Evolutionary conservation across 2,888 invertebrate genomes (phyloP).

Genomic region (Anodontia alba): DNA sequence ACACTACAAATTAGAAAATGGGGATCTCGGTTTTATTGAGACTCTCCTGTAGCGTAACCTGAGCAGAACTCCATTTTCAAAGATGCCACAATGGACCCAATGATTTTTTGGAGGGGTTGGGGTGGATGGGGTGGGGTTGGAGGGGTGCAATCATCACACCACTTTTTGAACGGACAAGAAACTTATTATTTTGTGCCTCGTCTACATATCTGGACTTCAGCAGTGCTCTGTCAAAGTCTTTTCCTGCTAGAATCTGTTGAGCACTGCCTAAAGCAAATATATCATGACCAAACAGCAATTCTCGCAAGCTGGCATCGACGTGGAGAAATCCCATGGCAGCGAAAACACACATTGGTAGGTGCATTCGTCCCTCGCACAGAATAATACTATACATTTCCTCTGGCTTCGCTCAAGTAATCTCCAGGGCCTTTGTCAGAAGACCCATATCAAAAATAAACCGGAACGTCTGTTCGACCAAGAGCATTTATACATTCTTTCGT

Average conservation of each 20-base stretch:
- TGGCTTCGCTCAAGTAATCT: conserved; percentile 9
- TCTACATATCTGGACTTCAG: conserved; percentile 15
- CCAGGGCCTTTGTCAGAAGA: neutral
- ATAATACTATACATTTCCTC: neutral
- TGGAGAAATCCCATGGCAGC: conserved; percentile 18
- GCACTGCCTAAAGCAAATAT: conserved; percentile 13
- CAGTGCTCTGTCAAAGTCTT: conserved; percentile 22
- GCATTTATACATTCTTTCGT: neutral
- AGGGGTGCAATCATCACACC: conserved; percentile 21
- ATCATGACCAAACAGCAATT: conserved; percentile 1
- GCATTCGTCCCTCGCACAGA: conserved; percentile 21
- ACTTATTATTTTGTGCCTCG: neutral
- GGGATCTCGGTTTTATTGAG: too few species aligned
- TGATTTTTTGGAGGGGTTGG: too few species aligned
- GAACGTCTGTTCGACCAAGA: neutral
- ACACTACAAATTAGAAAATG: too few species aligned
- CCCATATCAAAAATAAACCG: neutral
- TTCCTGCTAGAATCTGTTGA: conserved; percentile 1
- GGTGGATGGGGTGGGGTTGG: too few species aligned
- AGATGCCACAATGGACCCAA: neutral
- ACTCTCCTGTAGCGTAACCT: too few species aligned
- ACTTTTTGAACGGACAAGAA: conserved; percentile 7
- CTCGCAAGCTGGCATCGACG: conserved; percentile 19
- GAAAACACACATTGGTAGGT: conserved; percentile 14
- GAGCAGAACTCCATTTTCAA: too few species aligned